Base-by-base conservation (phyloP, 2,113 vertebrate species). In the Oxygymnocypris stewartii region DNA sequence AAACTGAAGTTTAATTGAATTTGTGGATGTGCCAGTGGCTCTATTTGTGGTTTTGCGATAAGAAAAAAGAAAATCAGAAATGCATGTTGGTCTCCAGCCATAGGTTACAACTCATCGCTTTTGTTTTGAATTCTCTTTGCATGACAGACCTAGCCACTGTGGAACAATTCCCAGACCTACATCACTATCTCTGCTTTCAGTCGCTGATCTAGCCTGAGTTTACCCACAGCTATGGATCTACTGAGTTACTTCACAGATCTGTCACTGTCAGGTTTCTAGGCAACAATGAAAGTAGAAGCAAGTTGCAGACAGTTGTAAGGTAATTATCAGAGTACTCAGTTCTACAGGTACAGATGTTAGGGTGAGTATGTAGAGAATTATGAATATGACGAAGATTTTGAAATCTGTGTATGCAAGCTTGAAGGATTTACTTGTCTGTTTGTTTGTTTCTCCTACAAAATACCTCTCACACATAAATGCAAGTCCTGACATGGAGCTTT, bases 201-300 rank as follows among this genome's bases (percentile, higher is more conserved):
- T 77, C 11, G 28, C 54, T 63, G 54, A 40, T 67, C 16, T 59
- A 65, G 73, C 35, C 82, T 61, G 63, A 42, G 49, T 84, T 74
- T 20, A 67, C 57, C 9, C 73, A 51, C 25, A 51, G 44, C 4
- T 69, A 25, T 80, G 67, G 14, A 80, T 79, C 85, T 69, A 40
- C 35, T 47, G 47, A 57, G 35, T 57, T 74, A 44, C 35, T 47
- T 49, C 23, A 73, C 14, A 31, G 37, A 78, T 74, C 63, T 73
- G 80, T 86, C 80, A 84, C 77, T 63, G 80, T 73, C 54, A 59
- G 57, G 82, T 82, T 85, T 85, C 88, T 28, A 81, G 59, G 85
- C 82, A 89, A 89, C 87, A 44, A 47, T 44, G 16, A 49, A 35
- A 74, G 69, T 75, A 44, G 49, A 88, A 85, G 51, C 25, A 69